Base-by-base conservation (phyloP, 2,113 vertebrate genomes). In the Empidonax traillii region DNA sequence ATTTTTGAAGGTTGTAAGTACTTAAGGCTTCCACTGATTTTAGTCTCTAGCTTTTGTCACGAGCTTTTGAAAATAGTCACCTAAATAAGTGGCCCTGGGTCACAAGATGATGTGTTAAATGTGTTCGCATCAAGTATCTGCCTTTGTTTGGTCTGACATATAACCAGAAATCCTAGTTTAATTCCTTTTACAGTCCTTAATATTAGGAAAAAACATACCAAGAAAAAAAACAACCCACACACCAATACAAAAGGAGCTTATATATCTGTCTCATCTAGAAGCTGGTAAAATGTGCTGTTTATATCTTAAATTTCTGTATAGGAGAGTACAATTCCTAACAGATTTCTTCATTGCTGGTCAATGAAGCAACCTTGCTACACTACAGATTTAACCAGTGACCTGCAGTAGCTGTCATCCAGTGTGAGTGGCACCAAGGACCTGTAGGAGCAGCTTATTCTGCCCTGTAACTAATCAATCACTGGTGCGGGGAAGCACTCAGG, bases 261-360 rank as follows among this genome's bases (percentile, higher is more conserved):
- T 73, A 46, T 14, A 53, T 20, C 14, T 52, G 33, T 52, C 39
- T 72, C 55, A 80, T 27, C 53, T 76, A 76, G 66, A 85, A 79
- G 21, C 52, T 63, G 47, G 19, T 47, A 81, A 81, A 30, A 87
- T 63, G 4, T 2, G 1, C 11, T 23, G 4, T 56, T 56, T 79
- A 67, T 37, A 15, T 85, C 51, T 62, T 73, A 52, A 43, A 61
- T 69, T 79, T 88, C 31, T 88, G 1, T 31, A 30, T 22, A 46
- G 44, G 35, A 79, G 37, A 69, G 37, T 73, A 46, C 20, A 79
- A 66, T 65, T 90, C 62, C 58, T 73, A 73, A 76, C 15, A 71
- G 56, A 82, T 80, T 91, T 93, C 41, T 93, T 76, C 61, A 93
- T 46, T 91, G 37, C 79, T 77, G 85, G 66, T 63, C 75, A 88